Percentiles rank a stretch among this genome's conserved stretches.
phyloP scores from a whole-genome alignment of 2,797 vertebrate species.

The Thaleichthys pacificus region DNA sequence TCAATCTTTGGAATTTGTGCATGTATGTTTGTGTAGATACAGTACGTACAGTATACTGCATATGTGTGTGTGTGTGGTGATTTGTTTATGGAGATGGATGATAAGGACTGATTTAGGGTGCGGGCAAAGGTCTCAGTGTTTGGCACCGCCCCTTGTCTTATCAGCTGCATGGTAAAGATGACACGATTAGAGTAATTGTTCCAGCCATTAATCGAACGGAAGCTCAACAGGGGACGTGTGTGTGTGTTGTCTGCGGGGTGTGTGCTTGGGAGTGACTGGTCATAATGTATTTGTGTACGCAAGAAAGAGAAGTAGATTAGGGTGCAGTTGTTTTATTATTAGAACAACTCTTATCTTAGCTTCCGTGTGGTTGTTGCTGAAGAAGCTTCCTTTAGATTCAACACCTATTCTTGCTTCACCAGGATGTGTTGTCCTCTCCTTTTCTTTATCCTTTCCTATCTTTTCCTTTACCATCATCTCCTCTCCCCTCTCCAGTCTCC shows the following conservation, averaged over 20 bases:
- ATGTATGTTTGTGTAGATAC: constrained; percentile 14
- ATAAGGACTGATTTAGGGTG: constrained; percentile 51
- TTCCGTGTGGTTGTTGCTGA: background rate
- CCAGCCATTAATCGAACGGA: constrained; percentile 74
- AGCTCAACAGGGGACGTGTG: constrained; percentile 51
- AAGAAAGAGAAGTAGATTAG: background rate
- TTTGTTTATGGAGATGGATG: constrained; percentile 35
- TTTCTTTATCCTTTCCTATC: background rate
- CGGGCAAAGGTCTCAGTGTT: constrained; percentile 55
- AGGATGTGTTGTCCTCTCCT: too few relatives aligned
- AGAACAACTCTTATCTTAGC: constrained; percentile 34
- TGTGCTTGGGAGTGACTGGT: constrained; percentile 8
- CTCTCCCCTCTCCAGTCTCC: constrained; percentile 18
- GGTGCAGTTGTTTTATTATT: constrained; percentile 37
- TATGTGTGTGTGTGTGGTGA: constrained; percentile 27
- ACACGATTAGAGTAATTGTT: constrained; percentile 80
- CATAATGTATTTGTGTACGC: background rate
- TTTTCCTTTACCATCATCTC: background rate
- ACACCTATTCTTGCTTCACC: too few relatives aligned
- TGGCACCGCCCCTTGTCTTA: constrained; percentile 58
- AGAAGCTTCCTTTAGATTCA: background rate
- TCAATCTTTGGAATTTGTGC: too few relatives aligned
- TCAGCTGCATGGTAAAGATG: constrained; percentile 76
- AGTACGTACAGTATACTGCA: too few relatives aligned
- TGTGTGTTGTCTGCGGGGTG: constrained; percentile 19